These are phyloP conservation scores for Propithecus deckenii DNA, from an alignment of 2,797 vertebrate genomes.

Conservation along the genomic window DNA sequence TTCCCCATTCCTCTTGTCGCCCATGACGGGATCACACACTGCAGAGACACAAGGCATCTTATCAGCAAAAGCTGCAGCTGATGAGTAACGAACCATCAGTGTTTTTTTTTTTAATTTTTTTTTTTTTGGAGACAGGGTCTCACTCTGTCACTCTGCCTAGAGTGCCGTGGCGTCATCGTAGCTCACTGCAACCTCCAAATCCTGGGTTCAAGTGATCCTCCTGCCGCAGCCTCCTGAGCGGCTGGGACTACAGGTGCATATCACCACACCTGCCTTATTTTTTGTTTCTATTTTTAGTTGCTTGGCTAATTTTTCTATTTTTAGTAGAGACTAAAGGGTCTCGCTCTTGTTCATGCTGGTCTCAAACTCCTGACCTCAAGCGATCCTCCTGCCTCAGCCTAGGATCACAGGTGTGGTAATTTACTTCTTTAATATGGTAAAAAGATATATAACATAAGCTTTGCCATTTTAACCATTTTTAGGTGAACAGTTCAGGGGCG, in stretches of 20 bases:
- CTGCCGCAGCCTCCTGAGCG: too few relatives aligned
- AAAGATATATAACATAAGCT: not conserved
- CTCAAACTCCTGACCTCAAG: not conserved
- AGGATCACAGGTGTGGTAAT: fast-evolving
- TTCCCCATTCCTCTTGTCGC: conserved; percentile 92
- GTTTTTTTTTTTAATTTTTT: not conserved
- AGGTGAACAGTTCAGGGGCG: not conserved
- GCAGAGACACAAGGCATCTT: conserved; percentile 65
- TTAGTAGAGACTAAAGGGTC: not conserved
- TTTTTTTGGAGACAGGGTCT: not conserved
- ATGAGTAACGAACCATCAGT: fast-evolving
- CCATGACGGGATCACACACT: conserved; percentile 99
- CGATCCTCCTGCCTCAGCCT: not conserved
- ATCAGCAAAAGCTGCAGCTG: not conserved
- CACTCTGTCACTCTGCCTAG: not conserved
- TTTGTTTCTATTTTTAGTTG: too few relatives aligned
- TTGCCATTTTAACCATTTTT: not conserved
- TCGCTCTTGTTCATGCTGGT: not conserved
- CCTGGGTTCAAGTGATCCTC: not conserved
- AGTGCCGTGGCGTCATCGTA: not conserved
- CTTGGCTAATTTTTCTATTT: not conserved
- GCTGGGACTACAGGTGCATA: too few relatives aligned
- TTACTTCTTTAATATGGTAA: not conserved
- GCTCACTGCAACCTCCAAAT: not conserved
- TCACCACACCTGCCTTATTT: too few relatives aligned